These are phyloP conservation scores for Caretta caretta DNA, from an alignment of 2,113 vertebrate genomes.

Conservation along the genomic window DNA sequence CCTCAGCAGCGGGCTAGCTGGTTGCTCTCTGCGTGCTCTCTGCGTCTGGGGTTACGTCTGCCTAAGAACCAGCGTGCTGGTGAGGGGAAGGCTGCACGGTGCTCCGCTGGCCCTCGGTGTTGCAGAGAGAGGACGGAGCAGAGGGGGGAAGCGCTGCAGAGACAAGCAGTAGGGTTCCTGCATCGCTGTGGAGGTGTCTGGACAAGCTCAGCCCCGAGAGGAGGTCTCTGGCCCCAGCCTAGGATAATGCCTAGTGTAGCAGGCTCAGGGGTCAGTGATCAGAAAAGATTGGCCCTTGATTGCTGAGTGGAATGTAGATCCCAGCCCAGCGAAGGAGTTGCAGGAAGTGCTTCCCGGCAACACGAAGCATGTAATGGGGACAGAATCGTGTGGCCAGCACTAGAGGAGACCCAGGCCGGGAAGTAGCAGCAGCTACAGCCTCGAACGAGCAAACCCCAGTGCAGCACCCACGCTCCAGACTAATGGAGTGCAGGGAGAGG, in stretches of 20 bases:
- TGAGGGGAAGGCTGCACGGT: accelerated
- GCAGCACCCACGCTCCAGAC: not conserved
- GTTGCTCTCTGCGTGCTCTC: not conserved
- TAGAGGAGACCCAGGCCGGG: not conserved
- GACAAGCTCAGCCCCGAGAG: not conserved
- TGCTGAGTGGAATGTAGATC: not conserved
- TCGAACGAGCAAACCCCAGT: not conserved
- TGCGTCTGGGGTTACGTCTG: not conserved
- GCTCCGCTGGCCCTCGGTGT: not conserved
- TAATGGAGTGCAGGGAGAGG: no score
- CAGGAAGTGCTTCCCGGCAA: not conserved
- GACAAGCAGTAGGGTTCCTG: not conserved
- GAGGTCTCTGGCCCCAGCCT: not conserved
- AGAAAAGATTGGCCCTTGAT: not conserved
- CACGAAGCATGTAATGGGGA: not conserved
- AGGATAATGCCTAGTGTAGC: not conserved
- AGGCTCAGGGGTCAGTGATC: not conserved
- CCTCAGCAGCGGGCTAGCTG: no score
- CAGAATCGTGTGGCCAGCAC: not conserved
- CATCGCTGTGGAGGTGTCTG: not conserved
- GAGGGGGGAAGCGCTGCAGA: not conserved
- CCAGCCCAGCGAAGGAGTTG: not conserved
- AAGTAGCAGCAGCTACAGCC: not conserved
- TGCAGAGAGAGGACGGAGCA: not conserved
- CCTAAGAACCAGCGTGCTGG: not conserved